phyloP scores from a whole-genome alignment of 2,797 vertebrate species.

The Sciurus carolinensis region DNA sequence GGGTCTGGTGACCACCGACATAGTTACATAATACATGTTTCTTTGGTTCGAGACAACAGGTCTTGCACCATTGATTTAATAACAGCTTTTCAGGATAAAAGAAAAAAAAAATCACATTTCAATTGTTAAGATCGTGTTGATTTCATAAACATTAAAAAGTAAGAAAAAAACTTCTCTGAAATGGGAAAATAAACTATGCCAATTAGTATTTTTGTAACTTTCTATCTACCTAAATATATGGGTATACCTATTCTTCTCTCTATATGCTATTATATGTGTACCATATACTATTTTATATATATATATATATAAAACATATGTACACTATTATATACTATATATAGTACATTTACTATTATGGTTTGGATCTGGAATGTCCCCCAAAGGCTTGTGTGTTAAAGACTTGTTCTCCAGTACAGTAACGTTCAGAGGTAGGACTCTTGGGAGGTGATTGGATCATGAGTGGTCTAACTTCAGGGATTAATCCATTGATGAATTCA shows the following conservation, averaged over 20 bases:
- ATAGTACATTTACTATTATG: background rate
- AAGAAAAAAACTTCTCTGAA: background rate
- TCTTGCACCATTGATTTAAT: background rate
- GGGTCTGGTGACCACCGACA: too few relatives aligned
- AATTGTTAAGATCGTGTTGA: background rate
- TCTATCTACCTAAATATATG: background rate
- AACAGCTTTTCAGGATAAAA: constrained; percentile 30
- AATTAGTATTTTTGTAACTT: background rate
- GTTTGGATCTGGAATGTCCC: too few relatives aligned
- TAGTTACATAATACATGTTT: background rate
- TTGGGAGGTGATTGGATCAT: too few relatives aligned
- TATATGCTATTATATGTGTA: too few relatives aligned
- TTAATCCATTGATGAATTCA: too few relatives aligned
- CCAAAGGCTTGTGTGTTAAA: too few relatives aligned
- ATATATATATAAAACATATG: too few relatives aligned
- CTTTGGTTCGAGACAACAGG: background rate
- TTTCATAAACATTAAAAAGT: constrained; percentile 1
- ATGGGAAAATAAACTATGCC: background rate
- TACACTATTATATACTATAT: background rate
- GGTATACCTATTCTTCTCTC: background rate
- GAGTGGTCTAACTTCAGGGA: too few relatives aligned
- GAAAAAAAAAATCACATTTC: background rate
- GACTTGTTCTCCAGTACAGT: too few relatives aligned
- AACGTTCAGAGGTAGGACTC: too few relatives aligned
- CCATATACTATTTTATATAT: background rate